Evolutionary conservation across 2,888 invertebrate genomes (phyloP).

Genomic region (Drosophila maculinotata): DNA sequence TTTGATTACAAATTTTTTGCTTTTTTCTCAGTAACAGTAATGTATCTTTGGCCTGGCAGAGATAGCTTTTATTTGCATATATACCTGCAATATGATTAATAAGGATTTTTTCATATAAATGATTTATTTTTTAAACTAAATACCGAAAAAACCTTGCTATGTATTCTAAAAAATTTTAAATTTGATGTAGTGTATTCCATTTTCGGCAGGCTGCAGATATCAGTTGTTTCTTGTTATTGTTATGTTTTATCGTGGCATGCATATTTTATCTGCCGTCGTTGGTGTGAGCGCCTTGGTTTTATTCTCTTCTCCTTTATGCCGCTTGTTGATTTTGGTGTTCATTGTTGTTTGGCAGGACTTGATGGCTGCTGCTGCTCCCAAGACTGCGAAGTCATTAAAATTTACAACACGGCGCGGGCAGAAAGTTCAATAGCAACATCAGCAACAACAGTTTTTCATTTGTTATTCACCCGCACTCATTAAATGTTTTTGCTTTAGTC

Average conservation of each 20-base stretch:
- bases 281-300: not conserved
- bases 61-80: too few relatives aligned
- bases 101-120: too few relatives aligned
- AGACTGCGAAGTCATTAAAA: slow-evolving; percentile 60
- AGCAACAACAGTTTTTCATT: slow-evolving; percentile 26
- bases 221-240: slow-evolving; percentile 28
- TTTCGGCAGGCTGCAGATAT: not conserved
- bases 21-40: too few relatives aligned
- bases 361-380: slow-evolving; percentile 8
- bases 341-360: slow-evolving; percentile 30
- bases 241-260: slow-evolving; percentile 42
- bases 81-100: too few relatives aligned
- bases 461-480: slow-evolving; percentile 26
- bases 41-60: too few relatives aligned
- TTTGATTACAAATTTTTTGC: too few relatives aligned
- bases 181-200: slow-evolving; percentile 14
- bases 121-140: too few relatives aligned
- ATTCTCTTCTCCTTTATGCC: slow-evolving; percentile 6
- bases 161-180: too few relatives aligned
- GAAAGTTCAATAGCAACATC: slow-evolving; percentile 45
- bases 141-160: too few relatives aligned
- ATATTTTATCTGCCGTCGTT: slow-evolving; percentile 32
- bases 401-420: slow-evolving; percentile 41
- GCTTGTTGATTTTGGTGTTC: slow-evolving; percentile 27
- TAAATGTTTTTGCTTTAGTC: slow-evolving; percentile 16